phyloP scores from a whole-genome alignment of 2,113 vertebrate species.

The Syngnathus typhle region DNA sequence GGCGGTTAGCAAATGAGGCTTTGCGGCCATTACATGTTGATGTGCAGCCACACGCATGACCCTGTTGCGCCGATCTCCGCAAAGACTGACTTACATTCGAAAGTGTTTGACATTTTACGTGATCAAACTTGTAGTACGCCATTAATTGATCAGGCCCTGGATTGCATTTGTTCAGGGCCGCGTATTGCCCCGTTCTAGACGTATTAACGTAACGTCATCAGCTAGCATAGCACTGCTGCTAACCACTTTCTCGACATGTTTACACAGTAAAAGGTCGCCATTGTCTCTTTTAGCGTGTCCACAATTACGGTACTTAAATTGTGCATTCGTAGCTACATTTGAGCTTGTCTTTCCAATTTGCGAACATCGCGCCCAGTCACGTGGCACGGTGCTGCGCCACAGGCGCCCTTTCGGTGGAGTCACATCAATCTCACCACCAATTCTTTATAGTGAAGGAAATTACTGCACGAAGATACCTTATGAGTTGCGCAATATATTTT shows the following conservation, averaged over 20 bases:
- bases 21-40: slow-evolving; percentile 5
- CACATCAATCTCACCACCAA: not conserved
- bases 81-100: not conserved
- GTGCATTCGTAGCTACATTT: not conserved
- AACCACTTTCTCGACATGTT: not conserved
- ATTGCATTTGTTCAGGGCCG: slow-evolving; percentile 6
- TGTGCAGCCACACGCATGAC: not conserved
- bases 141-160: not conserved
- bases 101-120: not conserved
- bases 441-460: not conserved
- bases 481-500: not conserved
- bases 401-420: not conserved
- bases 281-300: accelerated
- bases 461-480: not conserved
- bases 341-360: slow-evolving; percentile 26
- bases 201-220: not conserved
- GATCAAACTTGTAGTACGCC: not conserved
- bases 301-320: too few relatives aligned
- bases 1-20: not conserved
- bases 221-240: not conserved
- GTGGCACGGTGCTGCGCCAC: slow-evolving; percentile 46
- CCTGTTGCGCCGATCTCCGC: not conserved
- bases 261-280: too few relatives aligned
- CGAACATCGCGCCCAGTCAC: slow-evolving; percentile 31
- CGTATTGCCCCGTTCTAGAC: not conserved